A percentile compares a stretch with the other conserved stretches of the same genome.
Conservation (phyloP, 2,797 vertebrate species). For the Rhincodon typus region DNA sequence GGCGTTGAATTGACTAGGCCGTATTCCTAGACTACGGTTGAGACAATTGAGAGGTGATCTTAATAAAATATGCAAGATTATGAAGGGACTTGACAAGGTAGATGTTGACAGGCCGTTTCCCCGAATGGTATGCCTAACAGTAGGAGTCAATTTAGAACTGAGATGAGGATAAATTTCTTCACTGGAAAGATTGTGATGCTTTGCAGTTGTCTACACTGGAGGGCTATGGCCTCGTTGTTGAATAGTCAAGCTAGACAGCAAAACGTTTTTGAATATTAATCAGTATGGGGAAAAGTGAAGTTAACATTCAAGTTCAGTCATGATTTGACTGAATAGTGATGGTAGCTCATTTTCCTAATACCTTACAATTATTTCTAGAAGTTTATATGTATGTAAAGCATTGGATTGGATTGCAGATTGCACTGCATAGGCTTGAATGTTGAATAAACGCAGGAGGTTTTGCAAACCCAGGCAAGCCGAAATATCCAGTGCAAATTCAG, state of each 20-base stretch:
- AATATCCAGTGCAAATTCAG: neutral
- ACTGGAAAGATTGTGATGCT: neutral
- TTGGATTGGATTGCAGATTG: neutral
- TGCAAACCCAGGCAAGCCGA: neutral
- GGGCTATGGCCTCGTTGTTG: neutral
- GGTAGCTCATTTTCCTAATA: neutral
- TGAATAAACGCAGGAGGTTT: neutral
- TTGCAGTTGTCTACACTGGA: neutral
- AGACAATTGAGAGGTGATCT: neutral
- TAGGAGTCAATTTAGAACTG: neutral
- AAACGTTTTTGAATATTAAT: neutral
- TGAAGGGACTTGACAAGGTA: too few relatives aligned
- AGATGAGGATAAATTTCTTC: neutral
- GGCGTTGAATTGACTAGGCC: neutral
- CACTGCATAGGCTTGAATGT: neutral
- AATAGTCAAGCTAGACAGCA: neutral
- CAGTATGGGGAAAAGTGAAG: neutral
- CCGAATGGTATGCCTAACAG: neutral
- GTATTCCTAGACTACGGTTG: neutral
- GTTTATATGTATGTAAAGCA: neutral
- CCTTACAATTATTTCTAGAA: neutral
- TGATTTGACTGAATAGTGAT: neutral
- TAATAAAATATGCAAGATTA: neutral
- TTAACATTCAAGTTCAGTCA: neutral
- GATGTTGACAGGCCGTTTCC: neutral